Conservation (phyloP, 2,888 invertebrate species). For the Rotaria sp. region DNA sequence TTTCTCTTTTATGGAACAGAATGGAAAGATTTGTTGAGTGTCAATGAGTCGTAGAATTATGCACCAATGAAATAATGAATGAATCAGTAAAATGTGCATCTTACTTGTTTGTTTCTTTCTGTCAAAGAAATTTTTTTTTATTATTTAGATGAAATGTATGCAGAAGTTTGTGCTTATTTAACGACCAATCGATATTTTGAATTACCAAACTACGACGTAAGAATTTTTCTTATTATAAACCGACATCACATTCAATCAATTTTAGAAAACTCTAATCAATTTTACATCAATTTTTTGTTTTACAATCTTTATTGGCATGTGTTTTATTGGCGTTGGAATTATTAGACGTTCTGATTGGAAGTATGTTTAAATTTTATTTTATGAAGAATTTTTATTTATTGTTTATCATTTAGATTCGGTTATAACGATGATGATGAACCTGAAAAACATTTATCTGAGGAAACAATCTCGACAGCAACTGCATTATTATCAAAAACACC, state of each 20-base stretch:
- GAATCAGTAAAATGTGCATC: too few relatives aligned
- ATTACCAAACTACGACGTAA: neutral
- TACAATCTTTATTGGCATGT: neutral
- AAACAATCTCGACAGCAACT: neutral
- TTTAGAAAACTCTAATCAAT: neutral
- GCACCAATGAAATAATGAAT: too few relatives aligned
- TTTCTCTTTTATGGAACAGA: too few relatives aligned
- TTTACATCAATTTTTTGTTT: neutral
- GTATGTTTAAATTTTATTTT: neutral
- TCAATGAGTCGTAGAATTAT: too few relatives aligned
- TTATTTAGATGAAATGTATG: neutral
- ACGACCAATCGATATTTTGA: neutral
- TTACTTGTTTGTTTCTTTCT: neutral
- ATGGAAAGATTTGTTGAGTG: too few relatives aligned
- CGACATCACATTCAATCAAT: too few relatives aligned
- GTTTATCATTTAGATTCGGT: neutral
- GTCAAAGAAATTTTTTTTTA: neutral
- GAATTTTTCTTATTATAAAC: neutral
- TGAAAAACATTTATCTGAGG: neutral
- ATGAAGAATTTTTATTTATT: too few relatives aligned
- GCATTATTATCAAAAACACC: neutral
- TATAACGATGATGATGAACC: neutral
- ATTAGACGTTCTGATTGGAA: neutral
- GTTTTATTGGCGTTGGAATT: neutral
- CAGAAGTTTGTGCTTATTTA: slow-evolving; percentile 3